These are phyloP conservation scores for Macrotus californicus DNA, from an alignment of 2,113 vertebrate species.

Conservation along the genomic window DNA sequence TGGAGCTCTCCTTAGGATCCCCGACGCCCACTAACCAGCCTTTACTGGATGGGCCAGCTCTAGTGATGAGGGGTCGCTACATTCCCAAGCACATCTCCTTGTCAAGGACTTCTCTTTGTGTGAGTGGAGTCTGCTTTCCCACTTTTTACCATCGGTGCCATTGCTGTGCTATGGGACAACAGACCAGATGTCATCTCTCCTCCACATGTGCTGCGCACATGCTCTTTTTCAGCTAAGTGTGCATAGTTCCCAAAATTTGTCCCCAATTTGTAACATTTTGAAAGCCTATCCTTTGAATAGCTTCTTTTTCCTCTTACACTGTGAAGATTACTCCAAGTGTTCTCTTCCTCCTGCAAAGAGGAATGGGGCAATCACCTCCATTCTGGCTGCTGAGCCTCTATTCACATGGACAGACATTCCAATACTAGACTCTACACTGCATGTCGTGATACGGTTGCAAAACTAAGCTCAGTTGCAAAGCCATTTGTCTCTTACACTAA, in stretches of 20 bases:
- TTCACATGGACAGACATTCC: not conserved
- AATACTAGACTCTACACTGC: not conserved
- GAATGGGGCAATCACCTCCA: not conserved
- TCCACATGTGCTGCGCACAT: fast-evolving
- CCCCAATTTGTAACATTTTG: not conserved
- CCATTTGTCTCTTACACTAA: not conserved
- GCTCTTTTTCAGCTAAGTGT: not conserved
- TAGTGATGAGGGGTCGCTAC: too few relatives aligned
- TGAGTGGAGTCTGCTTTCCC: not conserved
- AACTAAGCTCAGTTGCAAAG: not conserved
- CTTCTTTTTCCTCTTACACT: not conserved
- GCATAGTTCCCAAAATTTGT: not conserved
- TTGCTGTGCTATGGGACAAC: not conserved
- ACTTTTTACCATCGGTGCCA: not conserved
- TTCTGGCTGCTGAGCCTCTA: not conserved
- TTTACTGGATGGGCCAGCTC: not conserved
- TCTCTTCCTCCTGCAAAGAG: not conserved
- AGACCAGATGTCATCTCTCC: not conserved
- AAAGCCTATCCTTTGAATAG: not conserved
- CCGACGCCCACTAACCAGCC: not conserved
- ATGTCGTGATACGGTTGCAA: not conserved
- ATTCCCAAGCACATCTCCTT: not conserved
- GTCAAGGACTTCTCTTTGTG: not conserved
- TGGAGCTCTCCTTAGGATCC: not conserved
- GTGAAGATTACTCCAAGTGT: not conserved